Conservation (phyloP, 2,888 invertebrate genomes). For the Athrips mouffetella region DNA sequence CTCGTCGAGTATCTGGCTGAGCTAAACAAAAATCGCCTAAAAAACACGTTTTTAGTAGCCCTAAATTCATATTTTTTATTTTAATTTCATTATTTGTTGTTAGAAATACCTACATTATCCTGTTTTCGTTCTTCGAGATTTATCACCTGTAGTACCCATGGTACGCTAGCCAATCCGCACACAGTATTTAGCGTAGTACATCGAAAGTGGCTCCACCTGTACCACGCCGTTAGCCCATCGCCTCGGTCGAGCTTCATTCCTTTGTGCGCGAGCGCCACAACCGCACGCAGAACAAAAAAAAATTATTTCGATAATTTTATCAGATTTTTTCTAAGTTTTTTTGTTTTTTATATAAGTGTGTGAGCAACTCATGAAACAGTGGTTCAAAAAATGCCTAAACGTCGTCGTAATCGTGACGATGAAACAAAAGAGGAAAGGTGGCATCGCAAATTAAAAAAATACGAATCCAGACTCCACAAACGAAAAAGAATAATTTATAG, state of each 20-base stretch:
- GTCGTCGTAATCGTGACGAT: background rate
- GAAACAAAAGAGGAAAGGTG: background rate
- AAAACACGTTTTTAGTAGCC: too few relatives aligned
- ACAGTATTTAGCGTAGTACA: too few relatives aligned
- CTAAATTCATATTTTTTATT: too few relatives aligned
- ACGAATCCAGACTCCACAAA: background rate
- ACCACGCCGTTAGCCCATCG: background rate
- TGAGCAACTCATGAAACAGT: background rate
- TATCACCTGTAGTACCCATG: background rate
- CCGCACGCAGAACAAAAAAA: background rate
- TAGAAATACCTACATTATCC: too few relatives aligned
- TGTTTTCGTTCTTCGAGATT: background rate
- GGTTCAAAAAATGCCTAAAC: background rate
- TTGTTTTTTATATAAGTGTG: background rate
- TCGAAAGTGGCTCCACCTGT: too few relatives aligned
- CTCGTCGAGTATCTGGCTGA: too few relatives aligned
- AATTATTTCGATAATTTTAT: background rate
- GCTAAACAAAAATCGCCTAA: too few relatives aligned
- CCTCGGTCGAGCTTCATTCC: slow-evolving; percentile 11
- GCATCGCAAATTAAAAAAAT: background rate
- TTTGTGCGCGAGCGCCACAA: slow-evolving; percentile 1
- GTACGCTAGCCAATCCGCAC: too few relatives aligned
- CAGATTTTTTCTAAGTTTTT: background rate
- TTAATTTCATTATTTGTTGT: too few relatives aligned
- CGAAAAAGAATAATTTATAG: background rate